Conservation (phyloP, 2,888 invertebrate species). For the Plagiodera versicolora region DNA sequence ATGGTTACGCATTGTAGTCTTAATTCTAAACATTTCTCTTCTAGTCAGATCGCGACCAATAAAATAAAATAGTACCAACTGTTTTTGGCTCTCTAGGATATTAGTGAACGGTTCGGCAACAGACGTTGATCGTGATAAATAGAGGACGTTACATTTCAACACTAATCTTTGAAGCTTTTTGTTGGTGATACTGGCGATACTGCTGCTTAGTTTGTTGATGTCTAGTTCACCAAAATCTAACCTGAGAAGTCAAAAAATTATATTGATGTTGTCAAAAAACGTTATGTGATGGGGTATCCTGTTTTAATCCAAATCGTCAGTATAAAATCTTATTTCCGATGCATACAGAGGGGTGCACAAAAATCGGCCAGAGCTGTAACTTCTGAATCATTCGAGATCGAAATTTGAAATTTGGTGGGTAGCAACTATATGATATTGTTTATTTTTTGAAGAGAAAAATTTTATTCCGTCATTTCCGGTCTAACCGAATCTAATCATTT, state of each 20-base stretch:
- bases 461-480: too few relatives aligned
- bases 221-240: slow-evolving; percentile 15
- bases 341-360: too few relatives aligned
- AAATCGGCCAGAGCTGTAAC: too few relatives aligned
- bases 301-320: too few relatives aligned
- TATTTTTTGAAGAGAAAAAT: too few relatives aligned
- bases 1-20: slow-evolving; percentile 14
- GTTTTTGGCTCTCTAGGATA: slow-evolving; percentile 16
- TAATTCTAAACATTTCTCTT: slow-evolving; percentile 18
- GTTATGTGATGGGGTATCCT: too few relatives aligned
- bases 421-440: too few relatives aligned
- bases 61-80: slow-evolving; percentile 24
- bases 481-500: too few relatives aligned
- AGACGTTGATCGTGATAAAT: background rate
- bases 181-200: slow-evolving; percentile 12
- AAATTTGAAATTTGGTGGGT: too few relatives aligned
- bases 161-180: slow-evolving; percentile 20
- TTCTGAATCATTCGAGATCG: too few relatives aligned
- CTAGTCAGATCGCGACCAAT: slow-evolving; percentile 11
- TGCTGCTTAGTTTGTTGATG: slow-evolving; percentile 17
- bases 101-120: slow-evolving; percentile 5
- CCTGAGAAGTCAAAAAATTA: slow-evolving; percentile 15
- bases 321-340: too few relatives aligned
- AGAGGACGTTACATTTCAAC: slow-evolving; percentile 21
- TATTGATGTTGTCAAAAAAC: too few relatives aligned